A percentile compares a stretch with the other conserved stretches of the same genome.
Evolutionary conservation across 2,113 vertebrate genomes (phyloP).

Genomic region (Campylomormyrus numenius): DNA sequence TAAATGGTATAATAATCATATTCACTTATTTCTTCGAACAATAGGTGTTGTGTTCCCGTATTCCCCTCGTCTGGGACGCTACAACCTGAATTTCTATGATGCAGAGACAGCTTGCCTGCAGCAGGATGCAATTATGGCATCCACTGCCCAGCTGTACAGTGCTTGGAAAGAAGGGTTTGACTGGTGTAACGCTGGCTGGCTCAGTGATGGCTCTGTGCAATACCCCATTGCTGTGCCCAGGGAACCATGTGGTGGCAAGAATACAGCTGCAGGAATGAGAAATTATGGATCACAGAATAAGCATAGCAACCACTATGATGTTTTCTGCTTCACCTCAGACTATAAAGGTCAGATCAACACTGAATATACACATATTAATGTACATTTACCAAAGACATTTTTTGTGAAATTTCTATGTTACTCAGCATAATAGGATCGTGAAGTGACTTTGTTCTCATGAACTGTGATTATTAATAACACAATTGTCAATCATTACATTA

Average conservation of each 20-base stretch:
- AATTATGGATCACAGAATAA: conserved; percentile 82
- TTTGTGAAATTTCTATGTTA: not conserved
- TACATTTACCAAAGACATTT: not conserved
- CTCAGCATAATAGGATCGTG: not conserved
- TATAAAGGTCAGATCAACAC: conserved; percentile 65
- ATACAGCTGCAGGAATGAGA: conserved; percentile 71
- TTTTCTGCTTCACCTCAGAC: conserved; percentile 80
- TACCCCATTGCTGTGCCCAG: conserved; percentile 88
- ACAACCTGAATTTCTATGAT: conserved; percentile 76
- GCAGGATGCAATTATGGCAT: conserved; percentile 75
- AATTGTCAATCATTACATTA: not conserved
- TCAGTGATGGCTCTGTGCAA: conserved; percentile 80
- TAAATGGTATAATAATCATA: not conserved
- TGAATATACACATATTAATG: not conserved
- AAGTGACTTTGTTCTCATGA: not conserved
- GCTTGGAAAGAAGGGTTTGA: conserved; percentile 82
- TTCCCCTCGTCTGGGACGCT: conserved; percentile 70
- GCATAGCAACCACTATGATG: conserved; percentile 70
- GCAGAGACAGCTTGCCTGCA: conserved; percentile 70
- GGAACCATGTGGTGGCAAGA: conserved; percentile 77
- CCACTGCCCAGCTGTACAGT: conserved; percentile 73
- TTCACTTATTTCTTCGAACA: conserved; percentile 5
- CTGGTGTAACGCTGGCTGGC: conserved; percentile 97
- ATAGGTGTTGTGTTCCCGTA: conserved; percentile 90
- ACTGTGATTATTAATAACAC: not conserved